Conservation (phyloP, 35 echinoderm and acorn worm genomes). For the Patiria miniata region DNA sequence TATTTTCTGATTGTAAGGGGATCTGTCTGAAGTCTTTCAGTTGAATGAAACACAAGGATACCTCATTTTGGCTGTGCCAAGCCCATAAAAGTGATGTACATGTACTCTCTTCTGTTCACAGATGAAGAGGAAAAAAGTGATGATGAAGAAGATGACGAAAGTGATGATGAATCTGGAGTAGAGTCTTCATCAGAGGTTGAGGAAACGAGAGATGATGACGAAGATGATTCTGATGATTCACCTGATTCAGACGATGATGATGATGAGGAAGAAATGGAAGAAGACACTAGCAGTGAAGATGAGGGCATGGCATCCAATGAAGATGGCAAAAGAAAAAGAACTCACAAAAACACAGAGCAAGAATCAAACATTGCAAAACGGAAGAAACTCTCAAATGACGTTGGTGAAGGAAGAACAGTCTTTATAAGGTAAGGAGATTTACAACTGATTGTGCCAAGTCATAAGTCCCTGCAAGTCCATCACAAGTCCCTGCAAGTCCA, state of each 20-base stretch:
- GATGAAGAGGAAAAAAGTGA: constrained; percentile 18
- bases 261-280: constrained; percentile 20
- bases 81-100: no score
- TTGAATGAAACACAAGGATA: no score
- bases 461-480: no score
- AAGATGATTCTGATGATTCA: no score
- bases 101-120: no score
- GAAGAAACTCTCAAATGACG: constrained; percentile 18
- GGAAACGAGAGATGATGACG: constrained; percentile 22
- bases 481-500: no score
- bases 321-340: neutral
- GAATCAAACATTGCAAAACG: neutral
- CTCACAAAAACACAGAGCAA: neutral
- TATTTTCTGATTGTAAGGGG: no score
- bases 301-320: neutral
- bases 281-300: constrained; percentile 9
- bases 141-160: constrained; percentile 25
- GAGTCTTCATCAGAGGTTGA: neutral
- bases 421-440: constrained; percentile 52
- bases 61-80: no score
- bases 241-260: constrained; percentile 8
- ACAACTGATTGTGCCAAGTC: no score
- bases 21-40: no score
- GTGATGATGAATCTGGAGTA: neutral
- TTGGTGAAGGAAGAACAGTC: constrained; percentile 61